Percentiles rank a stretch among this genome's conserved stretches.
phyloP scores from a whole-genome alignment of 1,140 invertebrate species.

The Adoxophyes honmai region DNA sequence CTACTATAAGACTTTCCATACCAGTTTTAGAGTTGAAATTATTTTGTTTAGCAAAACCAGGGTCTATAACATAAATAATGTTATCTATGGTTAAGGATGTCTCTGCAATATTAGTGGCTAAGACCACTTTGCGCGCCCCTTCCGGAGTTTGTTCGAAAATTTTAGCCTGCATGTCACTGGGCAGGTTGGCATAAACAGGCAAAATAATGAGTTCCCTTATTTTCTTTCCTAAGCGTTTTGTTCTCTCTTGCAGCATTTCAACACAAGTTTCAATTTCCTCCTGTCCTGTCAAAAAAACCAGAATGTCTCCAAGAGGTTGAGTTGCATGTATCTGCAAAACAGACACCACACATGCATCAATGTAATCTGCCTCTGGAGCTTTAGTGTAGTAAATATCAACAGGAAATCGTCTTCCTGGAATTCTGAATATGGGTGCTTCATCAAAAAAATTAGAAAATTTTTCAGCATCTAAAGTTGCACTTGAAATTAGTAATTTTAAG shows the following conservation, averaged over 20 bases:
- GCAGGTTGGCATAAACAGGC: slow-evolving; percentile 98
- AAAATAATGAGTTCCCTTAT: slow-evolving; percentile 95
- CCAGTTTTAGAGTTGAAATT: slow-evolving; percentile 99
- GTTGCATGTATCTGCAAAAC: slow-evolving; percentile 98
- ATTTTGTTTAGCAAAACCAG: slow-evolving; percentile 99
- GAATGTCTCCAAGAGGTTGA: slow-evolving; percentile 95
- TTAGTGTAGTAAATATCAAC: slow-evolving; percentile 99
- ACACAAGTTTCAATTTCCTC: slow-evolving; percentile 98
- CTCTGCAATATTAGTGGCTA: slow-evolving; percentile 99
- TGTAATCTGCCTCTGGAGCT: slow-evolving; percentile 98
- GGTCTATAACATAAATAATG: slow-evolving; percentile 99
- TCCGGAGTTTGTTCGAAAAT: slow-evolving; percentile 98
- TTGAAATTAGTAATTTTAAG: slow-evolving; percentile 97
- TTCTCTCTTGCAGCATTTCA: slow-evolving; percentile 94
- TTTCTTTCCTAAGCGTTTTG: slow-evolving; percentile 93
- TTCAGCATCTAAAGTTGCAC: slow-evolving; percentile 97
- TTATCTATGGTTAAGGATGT: slow-evolving; percentile 99
- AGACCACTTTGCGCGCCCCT: slow-evolving; percentile 95
- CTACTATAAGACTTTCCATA: slow-evolving; percentile 98
- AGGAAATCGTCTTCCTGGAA: slow-evolving; percentile 92
- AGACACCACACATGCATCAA: slow-evolving; percentile 97
- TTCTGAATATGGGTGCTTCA: slow-evolving; percentile 98
- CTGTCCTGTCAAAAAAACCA: slow-evolving; percentile 97
- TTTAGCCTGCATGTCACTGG: slow-evolving; percentile 99
- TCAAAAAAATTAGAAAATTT: slow-evolving; percentile 99